A percentile compares a stretch with the other conserved stretches of the same genome.
phyloP scores from a whole-genome alignment of 1,140 invertebrate genomes.

The Tetramorium parvispinum region DNA sequence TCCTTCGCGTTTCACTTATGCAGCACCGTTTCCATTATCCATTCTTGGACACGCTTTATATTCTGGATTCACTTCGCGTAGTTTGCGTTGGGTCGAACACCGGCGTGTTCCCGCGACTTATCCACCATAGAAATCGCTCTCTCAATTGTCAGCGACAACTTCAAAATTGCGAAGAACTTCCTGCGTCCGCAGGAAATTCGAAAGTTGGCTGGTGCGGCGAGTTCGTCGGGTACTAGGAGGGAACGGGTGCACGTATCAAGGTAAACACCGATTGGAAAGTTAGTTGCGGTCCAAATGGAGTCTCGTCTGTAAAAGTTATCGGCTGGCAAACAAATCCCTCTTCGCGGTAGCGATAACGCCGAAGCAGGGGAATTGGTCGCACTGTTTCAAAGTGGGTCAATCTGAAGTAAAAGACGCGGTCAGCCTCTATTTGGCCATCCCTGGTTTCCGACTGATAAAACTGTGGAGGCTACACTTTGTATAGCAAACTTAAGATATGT shows the following conservation, averaged over 20 bases:
- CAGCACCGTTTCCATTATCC: conserved; percentile 29
- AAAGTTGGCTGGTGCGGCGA: conserved; percentile 49
- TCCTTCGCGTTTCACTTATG: background rate
- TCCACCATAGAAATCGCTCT: conserved; percentile 42
- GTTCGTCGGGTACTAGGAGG: conserved; percentile 3
- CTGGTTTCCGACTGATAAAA: conserved; percentile 13
- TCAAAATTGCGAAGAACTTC: conserved; percentile 60
- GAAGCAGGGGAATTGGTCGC: conserved; percentile 57
- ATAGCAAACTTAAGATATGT: background rate
- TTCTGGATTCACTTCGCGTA: conserved; percentile 29
- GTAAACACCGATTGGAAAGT: conserved; percentile 81
- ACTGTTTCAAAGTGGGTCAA: conserved; percentile 75
- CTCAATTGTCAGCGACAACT: conserved; percentile 54
- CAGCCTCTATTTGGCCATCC: conserved; percentile 35
- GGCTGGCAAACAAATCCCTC: conserved; percentile 75
- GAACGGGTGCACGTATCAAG: conserved; percentile 73
- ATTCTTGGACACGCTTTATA: conserved; percentile 41
- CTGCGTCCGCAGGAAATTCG: conserved; percentile 50
- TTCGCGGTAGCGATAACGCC: conserved; percentile 45
- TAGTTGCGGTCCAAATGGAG: conserved; percentile 77
- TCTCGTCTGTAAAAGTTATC: conserved; percentile 76
- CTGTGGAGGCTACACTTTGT: background rate
- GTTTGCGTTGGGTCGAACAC: conserved; percentile 33
- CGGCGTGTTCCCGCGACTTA: conserved; percentile 42
- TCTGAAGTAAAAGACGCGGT: conserved; percentile 54